Conservation (phyloP, 2,888 invertebrate genomes). For the Hedya salicella region DNA sequence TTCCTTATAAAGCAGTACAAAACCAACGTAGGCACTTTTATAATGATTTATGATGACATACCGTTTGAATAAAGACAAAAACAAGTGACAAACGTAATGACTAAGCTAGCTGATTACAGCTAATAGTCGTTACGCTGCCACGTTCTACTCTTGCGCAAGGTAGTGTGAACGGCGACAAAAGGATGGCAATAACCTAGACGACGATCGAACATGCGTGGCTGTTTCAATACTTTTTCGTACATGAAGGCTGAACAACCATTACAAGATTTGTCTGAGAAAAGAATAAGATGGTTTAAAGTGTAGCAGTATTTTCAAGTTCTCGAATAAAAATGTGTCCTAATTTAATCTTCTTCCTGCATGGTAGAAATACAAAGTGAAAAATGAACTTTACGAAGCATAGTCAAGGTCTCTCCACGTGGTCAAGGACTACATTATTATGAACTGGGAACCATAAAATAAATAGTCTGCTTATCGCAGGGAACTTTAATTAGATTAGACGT, state of each 20-base stretch:
- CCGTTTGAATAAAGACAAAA: neutral
- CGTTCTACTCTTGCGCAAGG: constrained; percentile 18
- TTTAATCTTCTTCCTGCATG: too few species aligned
- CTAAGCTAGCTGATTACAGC: neutral
- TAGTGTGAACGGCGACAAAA: neutral
- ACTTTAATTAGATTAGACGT: too few species aligned
- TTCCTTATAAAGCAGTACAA: neutral
- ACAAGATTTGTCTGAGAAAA: neutral
- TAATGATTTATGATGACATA: neutral
- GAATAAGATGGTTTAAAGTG: too few species aligned
- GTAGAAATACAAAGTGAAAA: too few species aligned
- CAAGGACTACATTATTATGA: too few species aligned
- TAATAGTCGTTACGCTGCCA: constrained; percentile 12
- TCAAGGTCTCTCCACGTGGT: too few species aligned
- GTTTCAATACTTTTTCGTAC: neutral
- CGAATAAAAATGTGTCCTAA: too few species aligned
- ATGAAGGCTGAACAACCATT: neutral
- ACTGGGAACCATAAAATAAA: too few species aligned
- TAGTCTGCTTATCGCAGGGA: too few species aligned
- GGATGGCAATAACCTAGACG: neutral
- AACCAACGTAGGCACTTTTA: neutral
- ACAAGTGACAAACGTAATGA: constrained; percentile 12
- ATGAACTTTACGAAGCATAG: too few species aligned
- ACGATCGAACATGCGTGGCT: neutral
- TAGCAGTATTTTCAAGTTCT: too few species aligned